Base-by-base conservation (phyloP, 2,113 vertebrate genomes). In the Syngnathus floridae region DNA sequence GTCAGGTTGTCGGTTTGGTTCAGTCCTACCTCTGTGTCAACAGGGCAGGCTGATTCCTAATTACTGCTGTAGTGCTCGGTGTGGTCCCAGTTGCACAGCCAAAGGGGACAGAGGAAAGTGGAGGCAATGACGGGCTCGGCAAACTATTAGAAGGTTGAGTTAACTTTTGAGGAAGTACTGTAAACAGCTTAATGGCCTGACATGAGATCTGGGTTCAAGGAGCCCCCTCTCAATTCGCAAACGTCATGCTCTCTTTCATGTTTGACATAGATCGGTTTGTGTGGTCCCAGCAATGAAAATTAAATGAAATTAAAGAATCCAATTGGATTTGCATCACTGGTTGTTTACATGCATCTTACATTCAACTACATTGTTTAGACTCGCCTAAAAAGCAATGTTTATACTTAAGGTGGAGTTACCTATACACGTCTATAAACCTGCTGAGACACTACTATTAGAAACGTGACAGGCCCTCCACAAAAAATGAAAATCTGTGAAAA, bases 71-170 rank as follows among this genome's bases (percentile, higher is more conserved):
- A 80, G 76, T 79, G 57, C 63, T 56, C 75, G 73, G 81, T 86
- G 83, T 82, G 79, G 84, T 85, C 83, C 77, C 68, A 64, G 80
- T 86, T 78, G 45, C 69, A 69, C 75, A 72, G 78, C 82, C 73
- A 73, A 82, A 77, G 81, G 78, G 82, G 80, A 87, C 81, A 83
- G 75, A 81, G 65, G 69, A 75, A 80, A 85, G 80, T 78, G 73
- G 76, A 84, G 79, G 77, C 80, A 82, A 82, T 82, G 83, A 82
- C 69, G 74, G 80, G 66, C 78, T 82, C 77, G 66, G 74, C 80
- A 84, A 86, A 82, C 79, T 84, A 83, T 87, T 85, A 86, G 75
- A 82, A 69, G 78, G 75, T 82, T 86, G 80, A 86, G 78, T 85
- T 82, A 81, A 85, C 77, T 85, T 81, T 81, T 76, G 80, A 74